Percentiles rank a stretch among this genome's conserved stretches.
These are phyloP conservation scores for Microtus oregoni DNA, from an alignment of 2,113 vertebrate genomes.

Conservation along the genomic window DNA sequence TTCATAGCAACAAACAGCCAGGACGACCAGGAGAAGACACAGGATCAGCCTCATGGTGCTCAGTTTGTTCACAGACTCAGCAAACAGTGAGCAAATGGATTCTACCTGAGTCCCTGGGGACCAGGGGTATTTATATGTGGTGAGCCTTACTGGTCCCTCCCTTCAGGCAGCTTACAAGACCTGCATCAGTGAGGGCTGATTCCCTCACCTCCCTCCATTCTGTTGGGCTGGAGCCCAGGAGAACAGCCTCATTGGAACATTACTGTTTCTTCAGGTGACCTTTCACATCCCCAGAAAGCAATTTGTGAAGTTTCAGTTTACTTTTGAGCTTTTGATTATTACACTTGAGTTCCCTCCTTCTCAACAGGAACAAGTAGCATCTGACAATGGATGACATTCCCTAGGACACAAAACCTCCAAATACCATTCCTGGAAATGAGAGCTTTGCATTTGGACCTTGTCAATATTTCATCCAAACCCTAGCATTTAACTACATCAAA, in stretches of 20 bases:
- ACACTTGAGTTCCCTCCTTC: not conserved
- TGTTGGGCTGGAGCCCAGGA: not conserved
- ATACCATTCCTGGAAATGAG: not conserved
- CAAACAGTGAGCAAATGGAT: not conserved
- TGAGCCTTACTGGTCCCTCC: not conserved
- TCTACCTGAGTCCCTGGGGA: not conserved
- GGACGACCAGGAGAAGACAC: not conserved
- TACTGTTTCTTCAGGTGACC: accelerated
- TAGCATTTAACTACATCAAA: not conserved
- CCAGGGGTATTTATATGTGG: not conserved
- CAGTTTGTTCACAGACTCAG: not conserved
- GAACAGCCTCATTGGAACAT: not conserved
- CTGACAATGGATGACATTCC: not conserved
- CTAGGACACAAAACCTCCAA: not conserved
- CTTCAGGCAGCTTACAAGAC: not conserved
- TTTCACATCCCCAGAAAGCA: not conserved
- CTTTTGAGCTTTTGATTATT: not conserved
- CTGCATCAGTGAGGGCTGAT: not conserved
- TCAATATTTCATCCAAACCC: not conserved
- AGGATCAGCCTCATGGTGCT: slow-evolving; percentile 46
- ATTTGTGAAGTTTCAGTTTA: not conserved
- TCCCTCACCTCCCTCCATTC: not conserved
- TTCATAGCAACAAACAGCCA: slow-evolving; percentile 52
- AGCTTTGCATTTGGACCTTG: not conserved
- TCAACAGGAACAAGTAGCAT: not conserved